phyloP scores from a whole-genome alignment of 2,888 invertebrate genomes.

The Leptinotarsa tumamoca region DNA sequence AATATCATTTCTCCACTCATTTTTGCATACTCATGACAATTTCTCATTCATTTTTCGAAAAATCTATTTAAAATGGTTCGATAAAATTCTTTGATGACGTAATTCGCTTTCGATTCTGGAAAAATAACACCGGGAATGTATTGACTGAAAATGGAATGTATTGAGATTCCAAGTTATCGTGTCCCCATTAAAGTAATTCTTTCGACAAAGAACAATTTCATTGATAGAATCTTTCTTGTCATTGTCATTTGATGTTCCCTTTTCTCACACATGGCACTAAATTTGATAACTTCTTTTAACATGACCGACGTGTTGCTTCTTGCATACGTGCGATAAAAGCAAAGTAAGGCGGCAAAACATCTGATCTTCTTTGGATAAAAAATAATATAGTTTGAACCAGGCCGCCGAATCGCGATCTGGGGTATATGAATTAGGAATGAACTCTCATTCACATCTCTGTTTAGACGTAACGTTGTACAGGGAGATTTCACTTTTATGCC shows the following conservation, averaged over 20 bases:
- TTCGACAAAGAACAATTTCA: not conserved
- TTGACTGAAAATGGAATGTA: not conserved
- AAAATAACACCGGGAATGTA: not conserved
- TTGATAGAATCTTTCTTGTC: conserved; percentile 10
- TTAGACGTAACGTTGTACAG: not conserved
- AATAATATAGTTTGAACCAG: conserved; percentile 3
- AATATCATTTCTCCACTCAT: too few species aligned
- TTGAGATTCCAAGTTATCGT: not conserved
- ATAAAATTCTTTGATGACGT: too few species aligned
- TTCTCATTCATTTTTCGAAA: too few species aligned
- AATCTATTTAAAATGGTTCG: too few species aligned
- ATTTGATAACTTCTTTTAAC: conserved; percentile 35
- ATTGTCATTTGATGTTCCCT: not conserved
- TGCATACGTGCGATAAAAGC: conserved; percentile 51
- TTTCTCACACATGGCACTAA: conserved; percentile 22
- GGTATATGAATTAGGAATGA: conserved; percentile 12
- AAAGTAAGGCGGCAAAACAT: conserved; percentile 41
- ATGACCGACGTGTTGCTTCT: conserved; percentile 49
- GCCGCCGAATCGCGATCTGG: conserved; percentile 20
- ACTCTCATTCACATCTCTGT: conserved; percentile 16
- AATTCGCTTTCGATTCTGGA: too few species aligned
- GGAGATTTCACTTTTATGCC: not conserved
- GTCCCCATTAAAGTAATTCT: not conserved
- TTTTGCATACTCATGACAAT: too few species aligned
- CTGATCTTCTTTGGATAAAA: conserved; percentile 22